Percentiles rank a stretch among this genome's conserved stretches.
phyloP scores from a whole-genome alignment of 2,797 vertebrate genomes.

The Apogon talboti region DNA sequence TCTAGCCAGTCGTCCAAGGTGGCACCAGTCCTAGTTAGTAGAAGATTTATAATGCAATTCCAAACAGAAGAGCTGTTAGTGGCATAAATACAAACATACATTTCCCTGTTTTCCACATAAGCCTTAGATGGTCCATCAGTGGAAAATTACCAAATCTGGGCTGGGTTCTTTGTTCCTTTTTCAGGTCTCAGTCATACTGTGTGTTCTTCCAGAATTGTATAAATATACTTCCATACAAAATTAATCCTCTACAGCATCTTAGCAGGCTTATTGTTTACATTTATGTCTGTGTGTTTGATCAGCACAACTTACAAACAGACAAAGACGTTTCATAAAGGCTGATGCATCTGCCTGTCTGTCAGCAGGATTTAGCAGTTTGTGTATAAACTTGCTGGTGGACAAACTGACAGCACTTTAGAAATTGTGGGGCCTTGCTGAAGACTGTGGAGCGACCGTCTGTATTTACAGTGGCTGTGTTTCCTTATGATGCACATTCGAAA shows the following conservation, averaged over 20 bases:
- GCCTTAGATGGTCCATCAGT: background rate
- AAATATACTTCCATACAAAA: background rate
- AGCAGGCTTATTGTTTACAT: too few species aligned
- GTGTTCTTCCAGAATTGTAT: background rate
- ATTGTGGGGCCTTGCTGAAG: too few species aligned
- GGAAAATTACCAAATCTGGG: conserved; percentile 20
- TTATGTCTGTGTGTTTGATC: too few species aligned
- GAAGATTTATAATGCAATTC: conserved; percentile 20
- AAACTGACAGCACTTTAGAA: too few species aligned
- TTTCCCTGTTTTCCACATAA: conserved; percentile 7
- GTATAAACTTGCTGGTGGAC: too few species aligned
- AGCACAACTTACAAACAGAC: too few species aligned
- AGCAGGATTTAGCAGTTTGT: too few species aligned
- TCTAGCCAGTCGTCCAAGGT: background rate
- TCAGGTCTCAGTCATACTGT: background rate
- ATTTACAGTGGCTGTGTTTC: too few species aligned
- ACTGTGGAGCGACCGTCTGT: too few species aligned
- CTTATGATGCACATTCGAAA: too few species aligned
- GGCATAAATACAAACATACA: conserved; percentile 7
- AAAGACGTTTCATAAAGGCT: too few species aligned
- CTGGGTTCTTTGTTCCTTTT: background rate
- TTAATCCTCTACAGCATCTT: background rate
- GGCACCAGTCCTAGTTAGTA: background rate
- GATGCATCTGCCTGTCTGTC: too few species aligned
- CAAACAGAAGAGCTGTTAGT: conserved; percentile 1